Evolutionary conservation across 2,888 invertebrate genomes (phyloP).

Genomic region (Leptogaster cylindrica): DNA sequence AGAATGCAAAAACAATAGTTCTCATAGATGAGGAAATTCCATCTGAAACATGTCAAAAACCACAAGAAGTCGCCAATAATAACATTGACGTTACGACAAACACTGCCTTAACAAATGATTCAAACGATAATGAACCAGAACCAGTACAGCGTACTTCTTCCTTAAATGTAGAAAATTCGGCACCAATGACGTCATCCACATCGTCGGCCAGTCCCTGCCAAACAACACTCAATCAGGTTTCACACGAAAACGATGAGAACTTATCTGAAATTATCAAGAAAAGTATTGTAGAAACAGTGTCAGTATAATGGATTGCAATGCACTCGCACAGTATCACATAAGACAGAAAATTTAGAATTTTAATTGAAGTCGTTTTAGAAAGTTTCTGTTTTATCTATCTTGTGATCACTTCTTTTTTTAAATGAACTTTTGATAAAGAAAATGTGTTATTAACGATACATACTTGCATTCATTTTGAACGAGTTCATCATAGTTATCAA

Average conservation of each 20-base stretch:
- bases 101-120: conserved; percentile 34
- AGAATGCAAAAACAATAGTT: no score
- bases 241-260: conserved; percentile 71
- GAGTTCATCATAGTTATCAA: no score
- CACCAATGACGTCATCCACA: conserved; percentile 42
- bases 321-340: not conserved
- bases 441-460: no score
- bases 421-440: no score
- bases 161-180: conserved; percentile 51
- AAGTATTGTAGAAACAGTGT: conserved; percentile 89
- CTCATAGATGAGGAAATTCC: no score
- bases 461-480: no score
- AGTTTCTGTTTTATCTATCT: conserved; percentile 27
- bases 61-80: not conserved
- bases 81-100: not conserved
- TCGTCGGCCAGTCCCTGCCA: conserved; percentile 26
- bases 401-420: conserved; percentile 30
- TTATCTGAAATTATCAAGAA: conserved; percentile 92
- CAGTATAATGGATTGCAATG: conserved; percentile 66
- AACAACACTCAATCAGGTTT: conserved; percentile 7
- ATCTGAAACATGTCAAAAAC: not conserved
- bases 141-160: no score
- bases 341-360: not conserved
- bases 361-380: no score
- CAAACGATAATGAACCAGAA: not conserved